phyloP scores from a whole-genome alignment of 2,888 invertebrate species.

The Leucophenga maculata region DNA sequence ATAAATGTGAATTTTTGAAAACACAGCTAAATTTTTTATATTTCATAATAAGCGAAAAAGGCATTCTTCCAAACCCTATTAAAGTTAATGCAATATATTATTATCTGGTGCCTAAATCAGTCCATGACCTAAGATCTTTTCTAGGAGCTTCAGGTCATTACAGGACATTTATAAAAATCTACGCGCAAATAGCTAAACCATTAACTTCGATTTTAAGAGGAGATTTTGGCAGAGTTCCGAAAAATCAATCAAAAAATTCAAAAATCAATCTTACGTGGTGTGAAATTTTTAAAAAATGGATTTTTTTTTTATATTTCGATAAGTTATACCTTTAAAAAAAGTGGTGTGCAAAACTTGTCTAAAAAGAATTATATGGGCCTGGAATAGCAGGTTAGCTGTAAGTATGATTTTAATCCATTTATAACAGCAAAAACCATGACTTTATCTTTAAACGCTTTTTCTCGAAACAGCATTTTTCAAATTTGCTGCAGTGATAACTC shows the following conservation, averaged over 20 bases:
- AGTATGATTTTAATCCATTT: too few species aligned
- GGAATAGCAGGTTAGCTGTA: too few species aligned
- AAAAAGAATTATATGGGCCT: too few species aligned
- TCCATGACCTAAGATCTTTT: constrained; percentile 21
- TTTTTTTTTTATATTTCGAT: too few species aligned
- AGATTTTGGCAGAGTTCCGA: not conserved
- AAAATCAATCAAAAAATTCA: constrained; percentile 14
- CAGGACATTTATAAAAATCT: constrained; percentile 7
- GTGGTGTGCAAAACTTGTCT: too few species aligned
- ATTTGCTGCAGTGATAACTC: too few species aligned
- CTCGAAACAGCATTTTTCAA: too few species aligned
- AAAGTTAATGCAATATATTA: not conserved
- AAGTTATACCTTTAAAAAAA: too few species aligned
- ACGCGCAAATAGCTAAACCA: constrained; percentile 29
- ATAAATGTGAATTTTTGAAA: constrained; percentile 27
- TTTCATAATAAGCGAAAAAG: not conserved
- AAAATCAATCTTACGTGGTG: not conserved
- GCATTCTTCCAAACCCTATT: too few species aligned
- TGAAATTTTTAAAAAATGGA: too few species aligned
- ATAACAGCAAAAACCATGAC: too few species aligned
- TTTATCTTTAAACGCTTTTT: too few species aligned
- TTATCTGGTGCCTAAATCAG: constrained; percentile 1
- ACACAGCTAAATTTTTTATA: constrained; percentile 20
- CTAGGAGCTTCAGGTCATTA: constrained; percentile 29
- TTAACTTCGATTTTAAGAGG: constrained; percentile 13